Evolutionary conservation across 2,888 invertebrate species (phyloP), one percentile per base, ranked within the genome.

Genomic region (Papilio gigon): DNA sequence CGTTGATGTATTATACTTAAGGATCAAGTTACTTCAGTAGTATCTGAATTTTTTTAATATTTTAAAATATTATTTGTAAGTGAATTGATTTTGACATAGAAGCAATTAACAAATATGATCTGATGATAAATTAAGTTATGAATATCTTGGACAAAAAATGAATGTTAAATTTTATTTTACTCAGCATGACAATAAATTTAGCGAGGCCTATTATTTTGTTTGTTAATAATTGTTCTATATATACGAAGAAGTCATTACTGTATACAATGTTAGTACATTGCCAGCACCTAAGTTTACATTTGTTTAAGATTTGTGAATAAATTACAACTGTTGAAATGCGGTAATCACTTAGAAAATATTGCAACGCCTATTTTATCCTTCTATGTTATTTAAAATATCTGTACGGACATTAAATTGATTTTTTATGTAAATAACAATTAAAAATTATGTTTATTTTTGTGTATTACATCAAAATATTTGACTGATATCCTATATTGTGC

Each of bases 401-500:
- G 12, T 22, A 22, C 4, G 6, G 11, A 22, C 22, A 22, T 22
- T 11, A 22, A 22, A 2, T 17, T 25, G 40, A 25, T 37, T 22
- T 0, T 14, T 40, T 25, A 60, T 56, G n/a, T 30, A 56, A 17
- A 17, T 30, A 56, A 30, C 4, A n/a, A 27, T 50, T 5, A 53
- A 30, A 30, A 42, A n/a, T n/a, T 17, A 42, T 17, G 2, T 42
- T 42, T 17, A 17, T 5, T n/a, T 42, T 17, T 42, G 42, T 30
- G 17, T 50, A 25, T 30, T 30, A 4, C 30, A 56, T 30, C 30
- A 56, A 56, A 56, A 56, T 17, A 1, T 30, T 30, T 56, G 53
- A 56, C 53, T 56, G 53, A 56, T 56, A 56, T 30, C 30, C 30
- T 56, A 30, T 22, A 22, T 47, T 47, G 17, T 47, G 22, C 4